Conservation (phyloP, 2,113 vertebrate species). For the Irena cyanogastra region DNA sequence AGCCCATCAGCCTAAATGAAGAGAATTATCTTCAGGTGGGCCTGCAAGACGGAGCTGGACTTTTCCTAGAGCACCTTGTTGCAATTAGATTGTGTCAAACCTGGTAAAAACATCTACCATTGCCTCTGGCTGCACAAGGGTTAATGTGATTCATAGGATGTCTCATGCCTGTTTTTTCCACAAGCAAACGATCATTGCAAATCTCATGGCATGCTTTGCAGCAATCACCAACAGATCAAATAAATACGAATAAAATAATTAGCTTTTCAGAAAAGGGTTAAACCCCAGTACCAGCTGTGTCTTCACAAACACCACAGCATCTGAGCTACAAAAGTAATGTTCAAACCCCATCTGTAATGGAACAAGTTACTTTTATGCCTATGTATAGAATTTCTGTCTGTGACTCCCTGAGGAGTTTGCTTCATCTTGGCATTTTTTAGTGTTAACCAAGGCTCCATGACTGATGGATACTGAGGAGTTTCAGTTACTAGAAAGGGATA, state of each 20-base stretch:
- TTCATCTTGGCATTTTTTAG: not conserved
- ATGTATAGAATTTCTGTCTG: not conserved
- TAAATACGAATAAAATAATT: not conserved
- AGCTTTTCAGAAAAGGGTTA: not conserved
- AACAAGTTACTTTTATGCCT: not conserved
- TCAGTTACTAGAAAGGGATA: not conserved
- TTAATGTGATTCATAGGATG: not conserved
- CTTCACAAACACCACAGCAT: not conserved
- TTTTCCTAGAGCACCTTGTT: not conserved
- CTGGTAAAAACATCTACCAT: not conserved
- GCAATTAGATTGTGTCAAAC: not conserved
- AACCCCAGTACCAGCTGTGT: not conserved
- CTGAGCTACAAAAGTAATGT: not conserved
- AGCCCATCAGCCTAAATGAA: not conserved
- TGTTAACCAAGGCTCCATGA: not conserved
- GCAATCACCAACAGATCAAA: not conserved
- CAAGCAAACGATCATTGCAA: not conserved
- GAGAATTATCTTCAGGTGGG: not conserved
- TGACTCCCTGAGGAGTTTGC: not conserved
- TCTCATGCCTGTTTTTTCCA: not conserved
- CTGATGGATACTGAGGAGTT: not conserved
- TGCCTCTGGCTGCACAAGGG: fast-evolving
- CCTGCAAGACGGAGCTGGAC: not conserved
- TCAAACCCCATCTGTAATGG: not conserved
- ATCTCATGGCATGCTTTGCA: not conserved